Evolutionary conservation across 2,113 vertebrate genomes (phyloP), one percentile per base, ranked within the genome.

Genomic region (Podarcis raffonei): DNA sequence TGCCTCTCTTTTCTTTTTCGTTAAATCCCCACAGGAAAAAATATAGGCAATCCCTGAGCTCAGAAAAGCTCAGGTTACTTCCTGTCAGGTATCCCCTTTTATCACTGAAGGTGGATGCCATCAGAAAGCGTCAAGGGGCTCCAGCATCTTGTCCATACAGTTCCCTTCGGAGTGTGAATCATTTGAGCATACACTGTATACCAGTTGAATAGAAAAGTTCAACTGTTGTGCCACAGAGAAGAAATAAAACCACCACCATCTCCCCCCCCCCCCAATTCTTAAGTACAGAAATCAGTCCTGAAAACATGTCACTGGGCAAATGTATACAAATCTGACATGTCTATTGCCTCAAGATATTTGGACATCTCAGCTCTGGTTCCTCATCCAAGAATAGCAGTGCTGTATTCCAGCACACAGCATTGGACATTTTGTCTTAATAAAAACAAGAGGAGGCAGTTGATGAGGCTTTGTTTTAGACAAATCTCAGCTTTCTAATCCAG

Each of bases 291-390:
- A 72, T 71, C 68, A 35, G 30, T 53, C 69, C 42, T 72, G 68
- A 82, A 82, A 82, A 68, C 11, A 37, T 35, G 30, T 69, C 68
- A 84, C 20, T 53, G 57, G 69, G 16, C 48, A 74, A 92, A 82
- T 16, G 74, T 8, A 85, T 77, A 88, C 74, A 91, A 92, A 90
- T 30, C 20, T 6, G 85, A 2, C 69, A n/a, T 84, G n/a, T 83
- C 87, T 69, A 32, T 75, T 23, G 23, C 83, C 74, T 87, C 48
- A 53, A 90, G 68, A 16, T 39, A 5, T 37, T 91, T 57, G 20
- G 59, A 68, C 22, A 30, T 11, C 27, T 66, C n/a, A 48, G 18
- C 75, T 68, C 35, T 87, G 42, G 53, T 83, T 82, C 12, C 4
- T 68, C 62, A n/a, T 75, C n/a, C 78, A 91, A 53, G 0, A 39